A percentile compares a stretch with the other conserved stretches of the same genome.
Conservation (phyloP, 2,888 invertebrate species). For the Drosophila eohydei region DNA sequence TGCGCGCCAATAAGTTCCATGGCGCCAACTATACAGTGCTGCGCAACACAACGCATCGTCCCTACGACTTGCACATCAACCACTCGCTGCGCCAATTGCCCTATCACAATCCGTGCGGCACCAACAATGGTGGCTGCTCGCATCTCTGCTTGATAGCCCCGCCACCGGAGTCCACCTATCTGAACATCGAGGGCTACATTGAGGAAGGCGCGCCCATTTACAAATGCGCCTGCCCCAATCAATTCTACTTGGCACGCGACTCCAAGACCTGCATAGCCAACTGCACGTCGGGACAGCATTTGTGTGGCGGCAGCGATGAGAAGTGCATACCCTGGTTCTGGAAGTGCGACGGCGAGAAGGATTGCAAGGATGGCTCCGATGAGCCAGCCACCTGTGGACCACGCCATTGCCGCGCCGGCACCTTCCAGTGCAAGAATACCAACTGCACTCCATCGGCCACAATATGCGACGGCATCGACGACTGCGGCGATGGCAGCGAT, state of each 20-base stretch:
- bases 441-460: constrained; percentile 97
- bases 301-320: constrained; percentile 88
- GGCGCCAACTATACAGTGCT: constrained; percentile 90
- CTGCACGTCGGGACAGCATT: constrained; percentile 90
- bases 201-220: constrained; percentile 92
- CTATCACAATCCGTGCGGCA: constrained; percentile 95
- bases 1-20: constrained; percentile 96
- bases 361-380: constrained; percentile 96
- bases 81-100: constrained; percentile 95
- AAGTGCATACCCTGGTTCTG: constrained; percentile 92
- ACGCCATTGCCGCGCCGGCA: constrained; percentile 94
- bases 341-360: constrained; percentile 95
- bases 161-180: constrained; percentile 90
- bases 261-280: constrained; percentile 96
- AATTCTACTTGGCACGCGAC: constrained; percentile 93
- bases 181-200: constrained; percentile 91
- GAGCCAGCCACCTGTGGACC: constrained; percentile 94
- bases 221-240: constrained; percentile 97
- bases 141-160: constrained; percentile 97
- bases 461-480: constrained; percentile 96
- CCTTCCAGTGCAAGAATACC: constrained; percentile 96
- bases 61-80: constrained; percentile 96
- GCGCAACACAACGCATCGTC: constrained; percentile 96
- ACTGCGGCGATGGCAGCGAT: constrained; percentile 96
- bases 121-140: constrained; percentile 97